Base-by-base conservation (phyloP, 2,113 vertebrate species). In the Neolamprologus toae region DNA sequence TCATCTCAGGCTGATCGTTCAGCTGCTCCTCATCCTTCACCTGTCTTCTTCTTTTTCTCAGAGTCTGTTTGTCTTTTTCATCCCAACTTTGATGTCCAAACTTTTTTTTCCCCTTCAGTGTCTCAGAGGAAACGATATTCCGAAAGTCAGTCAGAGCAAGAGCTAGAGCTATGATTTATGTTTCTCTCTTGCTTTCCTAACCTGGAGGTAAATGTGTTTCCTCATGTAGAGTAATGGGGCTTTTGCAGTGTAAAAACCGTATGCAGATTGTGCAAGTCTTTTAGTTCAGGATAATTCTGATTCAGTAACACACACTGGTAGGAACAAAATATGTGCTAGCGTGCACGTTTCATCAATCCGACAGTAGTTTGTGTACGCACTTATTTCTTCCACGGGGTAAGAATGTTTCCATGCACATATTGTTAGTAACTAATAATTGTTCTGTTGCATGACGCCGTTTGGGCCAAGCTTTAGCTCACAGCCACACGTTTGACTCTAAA, bases 371-470 rank as follows among this genome's bases (percentile, higher is more conserved):
- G 8, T 19, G 57, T 17, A 16, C 2, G 1, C 1, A 61, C 26
- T 61, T 61, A 57, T 61, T 31, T 61, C 28, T 33, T 61, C 26
- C 14, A 6, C 28, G 0, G 57, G 3, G 28, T 19, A 7, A n/a
- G 11, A 68, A 21, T 37, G 19, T 68, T 68, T 21, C 63, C 33
- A 5, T 37, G 3, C 63, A 68, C 33, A 1, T 40, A 8, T 21
- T 40, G 5, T 68, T 0, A 21, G 35, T 21, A 68, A 68, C 0
- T 14, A 8, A n/a, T 13, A 37, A 33, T 6, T 33, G 7, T 8
- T 37, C 31, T n/a, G n/a, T 42, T 42, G 5, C 0, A 37, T 66
- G 63, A 21, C 1, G 0, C 17, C 2, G 4, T 40, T 21, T 40
- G 63, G n/a, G 35, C 7, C 35, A 40, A 71, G 66, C 66, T 71